Conservation (phyloP, 1,140 invertebrate species). For the Brachionus rubens region DNA sequence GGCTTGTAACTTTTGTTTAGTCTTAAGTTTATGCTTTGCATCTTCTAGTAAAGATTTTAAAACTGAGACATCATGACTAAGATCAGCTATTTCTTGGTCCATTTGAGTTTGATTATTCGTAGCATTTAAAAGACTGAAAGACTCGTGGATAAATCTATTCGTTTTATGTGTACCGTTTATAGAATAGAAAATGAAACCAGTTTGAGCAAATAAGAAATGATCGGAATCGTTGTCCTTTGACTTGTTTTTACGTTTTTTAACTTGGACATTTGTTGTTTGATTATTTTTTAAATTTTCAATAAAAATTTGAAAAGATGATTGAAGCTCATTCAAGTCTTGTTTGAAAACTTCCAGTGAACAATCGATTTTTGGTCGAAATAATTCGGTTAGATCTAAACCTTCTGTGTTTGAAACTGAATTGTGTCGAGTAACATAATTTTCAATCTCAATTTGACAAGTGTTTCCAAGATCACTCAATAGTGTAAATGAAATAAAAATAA, state of each 20-base stretch:
- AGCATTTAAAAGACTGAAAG: not conserved
- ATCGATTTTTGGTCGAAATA: too few relatives aligned
- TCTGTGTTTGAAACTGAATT: not conserved
- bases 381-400: not conserved
- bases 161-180: not conserved
- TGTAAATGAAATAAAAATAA: not conserved
- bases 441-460: not conserved
- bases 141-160: not conserved
- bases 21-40: not conserved
- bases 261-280: not conserved
- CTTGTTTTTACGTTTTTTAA: not conserved
- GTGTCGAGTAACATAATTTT: not conserved
- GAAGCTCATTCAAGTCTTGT: too few relatives aligned
- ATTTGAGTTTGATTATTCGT: not conserved
- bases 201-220: not conserved
- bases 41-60: constrained; percentile 2
- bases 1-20: not conserved
- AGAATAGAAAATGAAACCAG: constrained; percentile 22
- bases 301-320: too few relatives aligned
- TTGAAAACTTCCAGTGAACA: too few relatives aligned
- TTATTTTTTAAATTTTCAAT: too few relatives aligned
- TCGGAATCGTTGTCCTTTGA: not conserved
- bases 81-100: not conserved
- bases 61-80: not conserved
- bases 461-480: not conserved